phyloP scores from a whole-genome alignment of 2,797 vertebrate genomes.

The Ctenochaetus hawaiiensis region DNA sequence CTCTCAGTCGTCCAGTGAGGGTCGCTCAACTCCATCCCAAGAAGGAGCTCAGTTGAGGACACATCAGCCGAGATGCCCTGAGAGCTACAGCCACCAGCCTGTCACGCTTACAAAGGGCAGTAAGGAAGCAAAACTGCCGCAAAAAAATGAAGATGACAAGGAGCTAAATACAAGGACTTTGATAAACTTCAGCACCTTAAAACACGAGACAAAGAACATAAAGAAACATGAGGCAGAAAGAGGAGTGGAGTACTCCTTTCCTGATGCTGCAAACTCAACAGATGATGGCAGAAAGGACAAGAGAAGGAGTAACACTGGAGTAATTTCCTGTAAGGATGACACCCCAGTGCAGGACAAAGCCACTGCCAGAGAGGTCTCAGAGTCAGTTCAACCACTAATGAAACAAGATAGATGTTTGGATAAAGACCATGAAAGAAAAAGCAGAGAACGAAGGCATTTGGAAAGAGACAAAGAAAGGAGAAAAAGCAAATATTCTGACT shows the following conservation, averaged over 20 bases:
- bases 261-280: constrained; percentile 77
- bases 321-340: constrained; percentile 84
- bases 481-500: constrained; percentile 84
- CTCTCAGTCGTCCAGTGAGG: constrained; percentile 46
- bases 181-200: constrained; percentile 76
- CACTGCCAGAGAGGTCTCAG: constrained; percentile 83
- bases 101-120: constrained; percentile 10
- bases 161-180: background rate
- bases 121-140: constrained; percentile 75
- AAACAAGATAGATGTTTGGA: constrained; percentile 83
- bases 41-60: constrained; percentile 76
- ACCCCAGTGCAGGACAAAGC: constrained; percentile 86
- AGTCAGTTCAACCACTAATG: constrained; percentile 42
- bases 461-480: constrained; percentile 82
- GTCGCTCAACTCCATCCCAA: constrained; percentile 78
- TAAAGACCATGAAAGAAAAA: constrained; percentile 87
- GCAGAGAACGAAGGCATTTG: constrained; percentile 78
- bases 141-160: background rate
- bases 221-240: constrained; percentile 84
- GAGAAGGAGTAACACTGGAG: constrained; percentile 8
- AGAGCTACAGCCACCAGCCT: constrained; percentile 72
- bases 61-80: constrained; percentile 83
- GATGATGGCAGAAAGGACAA: constrained; percentile 86
- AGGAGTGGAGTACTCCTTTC: constrained; percentile 18
- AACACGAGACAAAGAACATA: constrained; percentile 85